Evolutionary conservation across 2,113 vertebrate species (phyloP), one percentile per base, ranked within the genome.

Genomic region (Phyllostomus hastatus): DNA sequence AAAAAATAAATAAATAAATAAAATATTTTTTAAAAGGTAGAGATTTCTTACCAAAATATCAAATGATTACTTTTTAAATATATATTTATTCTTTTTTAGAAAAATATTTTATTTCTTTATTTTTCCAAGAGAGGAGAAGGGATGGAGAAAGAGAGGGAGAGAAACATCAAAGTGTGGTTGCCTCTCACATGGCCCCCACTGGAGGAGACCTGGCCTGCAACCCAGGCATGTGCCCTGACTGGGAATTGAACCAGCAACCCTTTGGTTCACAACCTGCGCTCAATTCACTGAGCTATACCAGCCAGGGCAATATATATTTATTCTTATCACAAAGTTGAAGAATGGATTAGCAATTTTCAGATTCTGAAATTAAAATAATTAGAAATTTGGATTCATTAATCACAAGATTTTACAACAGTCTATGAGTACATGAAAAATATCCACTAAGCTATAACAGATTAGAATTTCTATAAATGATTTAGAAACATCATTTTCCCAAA

Each of bases 291-390:
- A 41, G 38, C 38, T 41, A 41, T 41, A 41, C 38, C 38, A 41
- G 38, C 38, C 3, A 41, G 38, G 38, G 38, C 38, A 72, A 67
- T 41, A 86, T 67, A 50, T 78, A 41, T 69, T 84, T 64, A 3
- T 48, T 90, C 24, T 95, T 95, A 83, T 64, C 75, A 70, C 19
- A 86, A 96, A 93, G 78, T 81, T 64, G n/a, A 91, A 94, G 61
- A 85, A 54, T 20, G 8, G 24, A 75, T 81, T 76, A 70, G n/a
- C 41, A 57, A 69, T n/a, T 86, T 93, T 88, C 43, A 90, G 48
- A 84, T 76, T 84, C 41, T 41, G 38, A 80, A 90, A 80, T n/a
- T 90, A 93, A 94, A 75, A 61, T 52, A 43, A 64, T n/a, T 59
- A 4, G 38, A 92, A 96, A 89, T 83, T 91, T 70, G 84, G 38